Percentiles rank a stretch among this genome's conserved stretches.
These are phyloP conservation scores for Manduca sexta DNA, from an alignment of 1,140 invertebrate species.

Conservation along the genomic window DNA sequence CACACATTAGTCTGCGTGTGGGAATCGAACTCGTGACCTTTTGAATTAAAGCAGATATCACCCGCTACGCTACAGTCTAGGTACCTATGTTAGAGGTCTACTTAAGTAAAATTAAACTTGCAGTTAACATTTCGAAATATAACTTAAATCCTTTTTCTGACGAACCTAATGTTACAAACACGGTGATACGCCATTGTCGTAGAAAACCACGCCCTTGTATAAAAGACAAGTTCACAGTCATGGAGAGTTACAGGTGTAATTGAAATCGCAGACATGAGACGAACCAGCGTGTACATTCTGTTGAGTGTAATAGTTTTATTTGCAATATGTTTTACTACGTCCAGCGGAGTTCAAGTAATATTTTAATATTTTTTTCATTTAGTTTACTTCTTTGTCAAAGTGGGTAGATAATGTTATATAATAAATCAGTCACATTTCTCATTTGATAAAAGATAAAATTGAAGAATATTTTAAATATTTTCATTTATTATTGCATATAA, in stretches of 20 bases:
- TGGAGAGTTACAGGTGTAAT: constrained; percentile 36
- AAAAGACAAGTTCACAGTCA: constrained; percentile 66
- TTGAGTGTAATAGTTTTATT: constrained; percentile 14
- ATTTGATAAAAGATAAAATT: background rate
- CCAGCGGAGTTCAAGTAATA: constrained; percentile 18
- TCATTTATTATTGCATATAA: background rate
- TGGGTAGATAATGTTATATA: background rate
- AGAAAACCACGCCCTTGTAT: constrained; percentile 55
- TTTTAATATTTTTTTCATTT: background rate
- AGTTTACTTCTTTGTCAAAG: background rate
- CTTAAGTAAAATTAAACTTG: too few relatives aligned
- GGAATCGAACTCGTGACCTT: too few relatives aligned
- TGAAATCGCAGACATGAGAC: constrained; percentile 36
- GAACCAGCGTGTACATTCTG: constrained; percentile 10
- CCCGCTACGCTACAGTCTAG: too few relatives aligned
- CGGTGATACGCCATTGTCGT: constrained; percentile 44
- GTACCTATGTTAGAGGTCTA: too few relatives aligned
- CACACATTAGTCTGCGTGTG: too few relatives aligned
- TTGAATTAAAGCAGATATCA: too few relatives aligned
- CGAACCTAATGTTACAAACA: constrained; percentile 19
- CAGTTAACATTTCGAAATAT: too few relatives aligned
- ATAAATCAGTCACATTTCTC: background rate
- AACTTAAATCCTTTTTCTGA: too few relatives aligned
- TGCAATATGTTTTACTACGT: constrained; percentile 18
- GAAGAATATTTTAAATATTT: constrained; percentile 1